Conservation (phyloP, 2,113 vertebrate species). For the Micromys minutus region DNA sequence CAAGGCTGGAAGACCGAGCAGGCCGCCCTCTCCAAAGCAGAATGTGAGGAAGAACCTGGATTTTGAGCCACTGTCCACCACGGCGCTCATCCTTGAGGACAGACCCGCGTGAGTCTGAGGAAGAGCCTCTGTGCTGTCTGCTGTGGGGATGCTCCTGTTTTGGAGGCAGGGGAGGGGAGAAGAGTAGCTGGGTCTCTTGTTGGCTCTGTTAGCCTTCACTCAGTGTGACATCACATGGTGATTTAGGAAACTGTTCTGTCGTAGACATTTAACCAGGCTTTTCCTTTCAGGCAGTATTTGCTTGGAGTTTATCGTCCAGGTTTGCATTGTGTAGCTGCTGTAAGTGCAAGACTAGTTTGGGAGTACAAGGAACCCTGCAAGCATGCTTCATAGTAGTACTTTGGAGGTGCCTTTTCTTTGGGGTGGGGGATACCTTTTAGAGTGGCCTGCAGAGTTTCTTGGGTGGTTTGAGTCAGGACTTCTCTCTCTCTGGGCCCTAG, state of each 20-base stretch:
- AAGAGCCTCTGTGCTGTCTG: neutral
- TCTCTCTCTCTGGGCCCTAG: neutral
- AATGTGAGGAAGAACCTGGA: slow-evolving; percentile 95
- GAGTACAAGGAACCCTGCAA: neutral
- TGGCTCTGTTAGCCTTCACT: neutral
- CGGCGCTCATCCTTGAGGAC: slow-evolving; percentile 96
- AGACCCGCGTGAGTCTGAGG: slow-evolving; percentile 92
- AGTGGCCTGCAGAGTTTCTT: neutral
- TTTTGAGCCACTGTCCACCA: slow-evolving; percentile 98
- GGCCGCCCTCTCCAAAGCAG: slow-evolving; percentile 92
- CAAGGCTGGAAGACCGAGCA: slow-evolving; percentile 90
- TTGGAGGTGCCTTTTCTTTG: rapidly evolving
- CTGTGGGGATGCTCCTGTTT: rapidly evolving
- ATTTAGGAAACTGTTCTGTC: neutral
- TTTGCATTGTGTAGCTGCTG: no score
- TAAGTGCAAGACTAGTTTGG: neutral
- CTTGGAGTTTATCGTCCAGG: neutral
- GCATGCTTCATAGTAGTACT: rapidly evolving
- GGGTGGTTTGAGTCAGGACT: neutral
- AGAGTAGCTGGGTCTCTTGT: rapidly evolving
- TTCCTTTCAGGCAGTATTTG: neutral
- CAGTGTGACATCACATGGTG: neutral
- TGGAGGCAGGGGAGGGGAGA: neutral
- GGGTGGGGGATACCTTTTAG: neutral
- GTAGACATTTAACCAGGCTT: neutral